Conservation (phyloP, 2,888 invertebrate species). For the Augochlorella aurata region DNA sequence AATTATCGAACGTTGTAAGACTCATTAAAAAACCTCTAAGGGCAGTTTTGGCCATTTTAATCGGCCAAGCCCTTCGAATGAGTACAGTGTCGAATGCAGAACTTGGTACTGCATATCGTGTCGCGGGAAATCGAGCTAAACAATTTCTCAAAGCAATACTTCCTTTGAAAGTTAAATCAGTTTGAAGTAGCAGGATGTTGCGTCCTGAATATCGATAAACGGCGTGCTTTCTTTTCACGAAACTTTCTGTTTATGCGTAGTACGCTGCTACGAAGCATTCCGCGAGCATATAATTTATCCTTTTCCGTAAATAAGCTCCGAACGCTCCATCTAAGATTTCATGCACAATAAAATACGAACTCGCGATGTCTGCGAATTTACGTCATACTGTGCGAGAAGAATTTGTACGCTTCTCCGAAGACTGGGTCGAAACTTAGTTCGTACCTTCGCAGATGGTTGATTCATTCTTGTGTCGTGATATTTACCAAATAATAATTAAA, state of each 20-base stretch:
- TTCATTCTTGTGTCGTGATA: too few relatives aligned
- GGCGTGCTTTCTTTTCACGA: neutral
- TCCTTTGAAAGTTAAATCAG: constrained; percentile 4
- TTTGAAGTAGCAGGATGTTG: neutral
- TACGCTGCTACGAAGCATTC: neutral
- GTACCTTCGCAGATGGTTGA: too few relatives aligned
- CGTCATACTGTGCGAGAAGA: too few relatives aligned
- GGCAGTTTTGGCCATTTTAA: too few relatives aligned
- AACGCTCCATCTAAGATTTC: neutral
- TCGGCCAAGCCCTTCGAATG: neutral
- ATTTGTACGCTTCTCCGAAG: too few relatives aligned
- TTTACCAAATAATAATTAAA: too few relatives aligned
- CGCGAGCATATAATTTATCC: neutral
- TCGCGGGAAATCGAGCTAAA: neutral
- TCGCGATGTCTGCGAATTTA: neutral
- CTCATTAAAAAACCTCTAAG: too few relatives aligned
- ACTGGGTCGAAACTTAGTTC: too few relatives aligned
- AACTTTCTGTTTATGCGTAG: neutral
- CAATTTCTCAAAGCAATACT: constrained; percentile 12
- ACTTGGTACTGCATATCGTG: neutral
- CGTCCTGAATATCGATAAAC: neutral
- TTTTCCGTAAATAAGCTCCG: neutral
- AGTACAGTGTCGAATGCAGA: neutral
- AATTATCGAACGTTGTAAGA: too few relatives aligned
- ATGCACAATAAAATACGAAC: neutral